A percentile compares a stretch with the other conserved stretches of the same genome.
Evolutionary conservation across 2,888 invertebrate species (phyloP).

Genomic region (Pyrocoelia pectoralis): DNA sequence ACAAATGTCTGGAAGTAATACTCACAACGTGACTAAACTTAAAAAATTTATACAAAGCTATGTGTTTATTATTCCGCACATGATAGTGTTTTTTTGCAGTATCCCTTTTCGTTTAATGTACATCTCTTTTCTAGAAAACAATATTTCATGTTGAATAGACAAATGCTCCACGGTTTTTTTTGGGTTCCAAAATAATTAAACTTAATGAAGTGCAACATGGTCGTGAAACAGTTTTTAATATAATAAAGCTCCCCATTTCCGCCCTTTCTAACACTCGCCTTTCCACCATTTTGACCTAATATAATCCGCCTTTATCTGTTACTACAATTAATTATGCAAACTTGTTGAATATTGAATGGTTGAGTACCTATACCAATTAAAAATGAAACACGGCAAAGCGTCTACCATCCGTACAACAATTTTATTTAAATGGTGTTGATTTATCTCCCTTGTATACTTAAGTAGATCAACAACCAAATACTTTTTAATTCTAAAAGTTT

Average conservation of each 20-base stretch:
- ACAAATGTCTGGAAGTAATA: conserved; percentile 2
- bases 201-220: too few species aligned
- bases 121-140: background rate
- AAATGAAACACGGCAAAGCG: too few species aligned
- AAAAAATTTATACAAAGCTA: conserved; percentile 2
- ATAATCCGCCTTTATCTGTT: background rate
- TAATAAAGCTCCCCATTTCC: too few species aligned
- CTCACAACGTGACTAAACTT: conserved; percentile 6
- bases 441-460: too few species aligned
- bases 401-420: too few species aligned
- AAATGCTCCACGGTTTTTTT: background rate
- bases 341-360: too few species aligned
- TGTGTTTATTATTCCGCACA: conserved; percentile 7
- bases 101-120: conserved; percentile 8
- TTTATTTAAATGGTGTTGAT: too few species aligned
- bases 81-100: conserved; percentile 2
- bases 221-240: too few species aligned
- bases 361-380: too few species aligned
- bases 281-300: background rate
- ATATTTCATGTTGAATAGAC: background rate
- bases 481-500: background rate
- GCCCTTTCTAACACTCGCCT: too few species aligned
- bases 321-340: background rate
- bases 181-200: background rate
- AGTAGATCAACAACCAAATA: too few species aligned